These are phyloP conservation scores for Periphyllus acericola DNA, from an alignment of 2,888 invertebrate species.

Conservation along the genomic window DNA sequence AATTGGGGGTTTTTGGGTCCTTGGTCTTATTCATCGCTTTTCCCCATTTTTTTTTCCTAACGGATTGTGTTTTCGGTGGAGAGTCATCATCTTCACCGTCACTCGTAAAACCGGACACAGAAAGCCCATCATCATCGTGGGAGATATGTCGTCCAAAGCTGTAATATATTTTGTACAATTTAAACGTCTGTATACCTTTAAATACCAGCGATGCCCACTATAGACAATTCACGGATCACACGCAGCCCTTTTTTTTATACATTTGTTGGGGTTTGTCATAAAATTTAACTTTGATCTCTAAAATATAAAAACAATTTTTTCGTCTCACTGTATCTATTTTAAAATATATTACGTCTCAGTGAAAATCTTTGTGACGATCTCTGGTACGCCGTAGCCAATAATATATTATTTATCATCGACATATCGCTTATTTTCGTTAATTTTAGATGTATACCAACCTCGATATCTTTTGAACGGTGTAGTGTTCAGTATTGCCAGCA, in stretches of 20 bases:
- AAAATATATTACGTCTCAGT: no score
- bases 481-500: constrained; percentile 55
- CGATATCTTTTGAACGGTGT: constrained; percentile 63
- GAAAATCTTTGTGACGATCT: no score
- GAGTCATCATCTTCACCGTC: constrained; percentile 60
- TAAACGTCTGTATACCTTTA: background rate
- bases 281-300: no score
- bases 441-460: constrained; percentile 50
- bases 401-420: no score
- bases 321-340: no score
- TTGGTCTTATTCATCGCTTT: constrained; percentile 62
- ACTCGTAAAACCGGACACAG: constrained; percentile 51
- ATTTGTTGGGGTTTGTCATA: no score
- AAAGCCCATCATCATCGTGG: constrained; percentile 63
- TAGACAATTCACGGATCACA: no score
- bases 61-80: constrained; percentile 48
- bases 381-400: no score
- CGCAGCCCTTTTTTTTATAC: no score
- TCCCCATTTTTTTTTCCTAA: constrained; percentile 63
- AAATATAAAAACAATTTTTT: no score
- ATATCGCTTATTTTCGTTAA: background rate
- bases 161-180: background rate
- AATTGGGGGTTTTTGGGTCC: constrained; percentile 59
- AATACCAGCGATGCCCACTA: background rate
- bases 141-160: constrained; percentile 63